Evolutionary conservation across 2,888 invertebrate genomes (phyloP), one percentile per base, ranked within the genome.

Genomic region (Herminia tarsipennalis): DNA sequence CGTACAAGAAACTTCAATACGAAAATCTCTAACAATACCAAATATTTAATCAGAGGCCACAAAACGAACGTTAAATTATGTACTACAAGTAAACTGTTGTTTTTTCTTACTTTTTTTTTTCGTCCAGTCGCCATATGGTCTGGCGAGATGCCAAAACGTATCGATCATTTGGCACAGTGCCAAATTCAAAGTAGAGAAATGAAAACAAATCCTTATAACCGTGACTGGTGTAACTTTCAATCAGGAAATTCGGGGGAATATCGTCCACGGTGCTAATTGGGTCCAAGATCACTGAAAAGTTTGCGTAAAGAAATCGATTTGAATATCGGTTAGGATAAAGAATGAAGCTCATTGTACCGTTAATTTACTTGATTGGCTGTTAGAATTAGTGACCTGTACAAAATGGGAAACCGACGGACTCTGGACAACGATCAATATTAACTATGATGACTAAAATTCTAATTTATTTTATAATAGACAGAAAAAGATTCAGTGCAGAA

Each of bases 141-240:
- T 88, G 86, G 86, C 82, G 28, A 29, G 13, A 2, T 21, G 79
- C 87, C 87, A 86, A 76, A 73, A 70, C 73, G 74, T 78, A 81
- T 84, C 86, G 80, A 88, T 86, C 81, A 85, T 85, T 84, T 86
- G 88, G 86, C 79, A 51, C 22, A 5, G 10, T 45, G 79, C 88
- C 88, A 87, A 70, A 55, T 64, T 49, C 67, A 74, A 78, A 78
- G 75, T 82, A 71, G 78, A 82, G 83, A 80, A 81, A 81, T 81
- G 78, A 80, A 75, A 80, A 83, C 80, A 78, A 78, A 78, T 78
- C 76, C 58, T 56, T 56, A 58, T 57, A 42, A 44, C 48, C 9
- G 50, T 46, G 49, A 24, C 53, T 33, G 40, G 53, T 54, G 51
- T 51, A 33, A 51, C 51, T 61, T 64, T 66, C 64, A 66, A 63